A percentile compares a stretch with the other conserved stretches of the same genome.
Evolutionary conservation across 1,140 invertebrate species (phyloP).

Genomic region (Drosophila suzukii): DNA sequence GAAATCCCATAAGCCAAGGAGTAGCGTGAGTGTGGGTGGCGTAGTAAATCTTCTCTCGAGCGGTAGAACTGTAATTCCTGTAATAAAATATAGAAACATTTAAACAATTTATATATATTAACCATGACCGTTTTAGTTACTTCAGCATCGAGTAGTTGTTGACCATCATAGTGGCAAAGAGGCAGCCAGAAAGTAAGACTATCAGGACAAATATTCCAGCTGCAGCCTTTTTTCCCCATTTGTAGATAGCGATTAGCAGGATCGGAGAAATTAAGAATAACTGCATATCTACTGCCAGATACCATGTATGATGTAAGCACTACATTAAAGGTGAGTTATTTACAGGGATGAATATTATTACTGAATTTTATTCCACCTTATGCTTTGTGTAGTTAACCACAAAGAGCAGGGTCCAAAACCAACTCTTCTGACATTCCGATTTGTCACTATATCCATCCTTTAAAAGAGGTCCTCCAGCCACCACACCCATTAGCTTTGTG

Average conservation of each 20-base stretch:
- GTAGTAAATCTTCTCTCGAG: constrained; percentile 41
- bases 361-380: constrained; percentile 71
- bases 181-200: constrained; percentile 35
- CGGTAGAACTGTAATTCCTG: too few species aligned
- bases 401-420: constrained; percentile 59
- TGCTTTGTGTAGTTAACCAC: constrained; percentile 44
- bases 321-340: constrained; percentile 69
- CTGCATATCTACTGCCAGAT: constrained; percentile 93
- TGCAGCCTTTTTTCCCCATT: constrained; percentile 84
- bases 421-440: constrained; percentile 55
- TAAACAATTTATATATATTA: background rate
- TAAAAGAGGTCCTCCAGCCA: constrained; percentile 39
- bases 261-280: constrained; percentile 91
- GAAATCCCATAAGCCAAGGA: constrained; percentile 61
- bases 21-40: constrained; percentile 54
- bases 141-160: constrained; percentile 30
- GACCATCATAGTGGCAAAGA: constrained; percentile 50
- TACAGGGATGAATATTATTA: too few species aligned
- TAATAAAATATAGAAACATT: too few species aligned
- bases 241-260: constrained; percentile 89
- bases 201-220: constrained; percentile 37
- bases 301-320: constrained; percentile 96
- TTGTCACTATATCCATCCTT: constrained; percentile 15
- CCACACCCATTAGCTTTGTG: constrained; percentile 11
- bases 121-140: constrained; percentile 5